Conservation (phyloP, 2,888 invertebrate genomes). For the Amphipoea oculea region DNA sequence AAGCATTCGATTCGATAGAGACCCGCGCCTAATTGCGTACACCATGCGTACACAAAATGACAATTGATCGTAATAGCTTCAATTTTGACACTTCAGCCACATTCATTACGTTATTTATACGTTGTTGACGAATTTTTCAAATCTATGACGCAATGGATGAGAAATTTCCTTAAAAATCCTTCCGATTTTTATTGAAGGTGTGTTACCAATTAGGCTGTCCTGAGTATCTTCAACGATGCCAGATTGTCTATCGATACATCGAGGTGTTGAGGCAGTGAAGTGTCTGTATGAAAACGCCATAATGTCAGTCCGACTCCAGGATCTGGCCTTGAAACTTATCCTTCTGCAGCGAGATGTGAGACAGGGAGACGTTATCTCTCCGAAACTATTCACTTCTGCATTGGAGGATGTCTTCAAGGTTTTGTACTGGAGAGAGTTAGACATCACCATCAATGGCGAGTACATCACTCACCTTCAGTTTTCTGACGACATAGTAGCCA, state of each 20-base stretch:
- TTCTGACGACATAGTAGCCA: background rate
- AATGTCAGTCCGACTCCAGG: background rate
- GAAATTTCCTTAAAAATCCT: background rate
- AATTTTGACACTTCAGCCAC: background rate
- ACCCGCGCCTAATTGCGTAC: background rate
- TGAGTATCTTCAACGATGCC: background rate
- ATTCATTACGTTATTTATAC: background rate
- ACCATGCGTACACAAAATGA: background rate
- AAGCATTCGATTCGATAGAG: conserved; percentile 3
- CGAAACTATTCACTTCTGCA: background rate
- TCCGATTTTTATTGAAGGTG: background rate
- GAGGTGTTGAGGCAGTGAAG: background rate
- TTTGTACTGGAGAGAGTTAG: background rate
- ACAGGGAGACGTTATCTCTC: background rate
- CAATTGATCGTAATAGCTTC: background rate
- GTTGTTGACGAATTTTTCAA: background rate
- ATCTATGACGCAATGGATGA: background rate
- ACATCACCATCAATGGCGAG: background rate
- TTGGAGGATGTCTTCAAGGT: background rate
- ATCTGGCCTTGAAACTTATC: background rate
- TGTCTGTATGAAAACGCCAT: background rate
- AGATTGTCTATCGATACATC: background rate
- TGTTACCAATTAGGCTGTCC: background rate
- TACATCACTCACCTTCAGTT: background rate
- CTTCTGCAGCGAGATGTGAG: background rate